These are phyloP conservation scores for Fukomys damarensis DNA, from an alignment of 2,113 vertebrate species.

Conservation along the genomic window DNA sequence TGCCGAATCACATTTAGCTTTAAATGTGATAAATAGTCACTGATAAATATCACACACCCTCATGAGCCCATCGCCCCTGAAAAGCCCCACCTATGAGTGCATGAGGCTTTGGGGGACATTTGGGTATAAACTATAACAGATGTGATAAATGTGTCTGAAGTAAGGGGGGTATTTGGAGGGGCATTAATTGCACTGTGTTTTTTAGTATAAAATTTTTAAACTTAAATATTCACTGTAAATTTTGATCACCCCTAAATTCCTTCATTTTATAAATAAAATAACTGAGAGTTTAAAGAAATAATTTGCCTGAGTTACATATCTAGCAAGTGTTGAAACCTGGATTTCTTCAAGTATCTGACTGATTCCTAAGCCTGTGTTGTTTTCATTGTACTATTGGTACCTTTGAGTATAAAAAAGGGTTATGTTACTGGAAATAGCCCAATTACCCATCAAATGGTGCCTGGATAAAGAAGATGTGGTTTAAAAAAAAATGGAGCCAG, in stretches of 20 bases:
- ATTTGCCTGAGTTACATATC: background rate
- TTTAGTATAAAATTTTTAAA: background rate
- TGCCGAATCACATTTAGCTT: background rate
- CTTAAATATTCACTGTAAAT: background rate
- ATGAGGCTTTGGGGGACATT: background rate
- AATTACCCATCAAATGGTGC: too few relatives aligned
- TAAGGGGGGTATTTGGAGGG: background rate
- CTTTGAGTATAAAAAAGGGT: background rate
- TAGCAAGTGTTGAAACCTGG: background rate
- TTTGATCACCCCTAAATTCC: background rate
- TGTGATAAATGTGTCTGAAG: background rate
- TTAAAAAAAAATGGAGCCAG: too few relatives aligned
- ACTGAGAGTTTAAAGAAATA: background rate
- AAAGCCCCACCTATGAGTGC: background rate
- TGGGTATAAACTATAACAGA: background rate
- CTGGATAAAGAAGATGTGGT: too few relatives aligned
- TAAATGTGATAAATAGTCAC: background rate
- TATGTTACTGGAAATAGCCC: background rate
- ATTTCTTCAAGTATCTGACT: background rate
- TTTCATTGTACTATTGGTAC: background rate
- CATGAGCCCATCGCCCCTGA: background rate
- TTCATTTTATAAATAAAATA: constrained; percentile 23
- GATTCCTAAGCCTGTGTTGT: background rate
- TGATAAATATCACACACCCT: background rate
- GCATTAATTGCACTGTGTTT: background rate